Evolutionary conservation across 37 sponge, comb jelly and placozoan genomes (phyloP).

Genomic region (Geodia barretti): DNA sequence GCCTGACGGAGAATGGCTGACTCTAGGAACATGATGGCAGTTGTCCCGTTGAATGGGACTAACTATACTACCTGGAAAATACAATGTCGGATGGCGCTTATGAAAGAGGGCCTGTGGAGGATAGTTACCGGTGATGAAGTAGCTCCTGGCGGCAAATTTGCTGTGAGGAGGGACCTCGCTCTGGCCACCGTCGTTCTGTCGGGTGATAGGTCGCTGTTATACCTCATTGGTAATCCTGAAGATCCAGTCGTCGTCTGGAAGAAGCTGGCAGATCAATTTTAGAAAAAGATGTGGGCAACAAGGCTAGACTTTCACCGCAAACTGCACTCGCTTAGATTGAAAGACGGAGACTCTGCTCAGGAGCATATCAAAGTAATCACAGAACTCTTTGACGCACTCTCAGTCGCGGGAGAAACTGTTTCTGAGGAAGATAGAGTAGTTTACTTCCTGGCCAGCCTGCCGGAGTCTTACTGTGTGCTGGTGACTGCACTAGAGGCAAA

Average conservation of each 20-base stretch:
- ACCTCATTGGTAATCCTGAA: slow-evolving; percentile 40
- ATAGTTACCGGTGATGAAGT: slow-evolving; percentile 6
- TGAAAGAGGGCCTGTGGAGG: slow-evolving; percentile 7
- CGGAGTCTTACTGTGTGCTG: slow-evolving; percentile 39
- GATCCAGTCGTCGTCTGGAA: slow-evolving; percentile 47
- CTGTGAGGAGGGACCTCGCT: slow-evolving; percentile 21
- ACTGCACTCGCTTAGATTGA: slow-evolving; percentile 45
- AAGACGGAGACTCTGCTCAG: slow-evolving; percentile 43
- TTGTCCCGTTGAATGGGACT: slow-evolving; percentile 12
- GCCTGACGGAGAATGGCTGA: too few species aligned
- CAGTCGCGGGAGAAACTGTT: slow-evolving; percentile 35
- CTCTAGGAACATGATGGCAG: background rate
- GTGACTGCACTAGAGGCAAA: slow-evolving; percentile 59
- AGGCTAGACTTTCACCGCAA: slow-evolving; percentile 17
- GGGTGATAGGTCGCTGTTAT: slow-evolving; percentile 40
- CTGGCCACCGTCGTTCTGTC: slow-evolving; percentile 51
- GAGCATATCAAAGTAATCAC: slow-evolving; percentile 39
- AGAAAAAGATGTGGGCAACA: slow-evolving; percentile 56
- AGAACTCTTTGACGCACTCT: slow-evolving; percentile 41
- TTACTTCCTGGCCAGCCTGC: slow-evolving; percentile 47
- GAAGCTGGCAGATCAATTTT: slow-evolving; percentile 36
- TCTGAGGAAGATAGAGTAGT: slow-evolving; percentile 51
- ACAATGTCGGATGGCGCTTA: slow-evolving; percentile 8
- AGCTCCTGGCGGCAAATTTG: background rate
- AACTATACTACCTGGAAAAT: slow-evolving; percentile 24